phyloP scores from a whole-genome alignment of 2,113 vertebrate species.

The Thermophis baileyi region DNA sequence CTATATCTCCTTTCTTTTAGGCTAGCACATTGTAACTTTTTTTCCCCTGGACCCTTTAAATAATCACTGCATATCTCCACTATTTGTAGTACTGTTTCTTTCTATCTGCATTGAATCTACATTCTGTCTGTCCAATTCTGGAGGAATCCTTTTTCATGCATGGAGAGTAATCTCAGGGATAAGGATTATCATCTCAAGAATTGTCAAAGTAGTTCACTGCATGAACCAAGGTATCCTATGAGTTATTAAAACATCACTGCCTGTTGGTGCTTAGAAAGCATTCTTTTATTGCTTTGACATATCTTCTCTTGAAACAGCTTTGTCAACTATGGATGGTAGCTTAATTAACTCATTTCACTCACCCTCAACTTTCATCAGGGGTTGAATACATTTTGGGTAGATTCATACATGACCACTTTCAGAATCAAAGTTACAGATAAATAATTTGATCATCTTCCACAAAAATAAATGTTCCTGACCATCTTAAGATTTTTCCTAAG shows the following conservation, averaged over 20 bases:
- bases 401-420: not conserved
- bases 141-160: not conserved
- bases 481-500: not conserved
- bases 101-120: not conserved
- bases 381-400: not conserved
- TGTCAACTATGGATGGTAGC: not conserved
- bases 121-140: not conserved
- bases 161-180: not conserved
- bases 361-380: not conserved
- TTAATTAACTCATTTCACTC: not conserved
- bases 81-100: not conserved
- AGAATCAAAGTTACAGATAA: not conserved
- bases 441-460: not conserved
- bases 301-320: not conserved
- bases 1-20: not conserved
- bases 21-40: not conserved
- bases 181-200: not conserved
- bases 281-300: not conserved
- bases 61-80: not conserved
- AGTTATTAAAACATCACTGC: not conserved
- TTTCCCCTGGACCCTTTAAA: not conserved
- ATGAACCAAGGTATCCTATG: not conserved
- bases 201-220: not conserved
- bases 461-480: not conserved
- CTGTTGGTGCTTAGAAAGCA: not conserved